phyloP scores from a whole-genome alignment of 35 echinoderm and acorn worm species.

The Ptychodera flava region DNA sequence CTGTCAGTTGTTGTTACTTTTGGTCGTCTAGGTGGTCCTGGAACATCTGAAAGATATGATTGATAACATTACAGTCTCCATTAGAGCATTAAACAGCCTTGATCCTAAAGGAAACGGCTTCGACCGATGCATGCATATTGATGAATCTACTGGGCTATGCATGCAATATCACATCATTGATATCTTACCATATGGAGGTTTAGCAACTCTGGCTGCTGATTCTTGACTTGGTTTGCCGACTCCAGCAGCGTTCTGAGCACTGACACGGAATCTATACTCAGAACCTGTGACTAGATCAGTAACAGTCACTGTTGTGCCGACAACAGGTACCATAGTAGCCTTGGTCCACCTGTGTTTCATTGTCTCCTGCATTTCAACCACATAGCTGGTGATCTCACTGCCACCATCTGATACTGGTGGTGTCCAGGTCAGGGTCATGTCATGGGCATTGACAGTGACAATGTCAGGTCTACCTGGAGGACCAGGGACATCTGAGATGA shows the following conservation, averaged over 20 bases:
- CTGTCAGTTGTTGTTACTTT: constrained; percentile 34
- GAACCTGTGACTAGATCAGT: constrained; percentile 64
- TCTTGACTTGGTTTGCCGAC: constrained; percentile 68
- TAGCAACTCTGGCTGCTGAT: constrained; percentile 35
- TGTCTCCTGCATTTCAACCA: constrained; percentile 75
- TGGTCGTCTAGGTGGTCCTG: constrained; percentile 44
- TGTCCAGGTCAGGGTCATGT: constrained; percentile 63
- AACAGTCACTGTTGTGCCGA: constrained; percentile 63
- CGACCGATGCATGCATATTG: too few relatives aligned
- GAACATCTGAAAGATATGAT: not conserved
- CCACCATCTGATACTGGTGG: constrained; percentile 88
- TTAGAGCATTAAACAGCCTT: too few relatives aligned
- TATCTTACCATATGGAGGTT: constrained; percentile 64
- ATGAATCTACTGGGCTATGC: too few relatives aligned
- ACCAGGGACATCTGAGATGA: constrained; percentile 44
- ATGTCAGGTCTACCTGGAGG: constrained; percentile 42
- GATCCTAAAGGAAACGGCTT: too few relatives aligned
- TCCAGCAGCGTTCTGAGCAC: constrained; percentile 74
- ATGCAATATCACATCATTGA: not conserved
- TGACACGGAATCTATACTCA: constrained; percentile 82
- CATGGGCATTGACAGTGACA: constrained; percentile 28
- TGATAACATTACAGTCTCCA: too few relatives aligned
- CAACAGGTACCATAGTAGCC: constrained; percentile 50
- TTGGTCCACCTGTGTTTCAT: constrained; percentile 53
- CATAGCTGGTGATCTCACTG: constrained; percentile 64